Percentiles rank a stretch among this genome's conserved stretches.
These are phyloP conservation scores for Agrochola lota DNA, from an alignment of 2,888 invertebrate species.

Conservation along the genomic window DNA sequence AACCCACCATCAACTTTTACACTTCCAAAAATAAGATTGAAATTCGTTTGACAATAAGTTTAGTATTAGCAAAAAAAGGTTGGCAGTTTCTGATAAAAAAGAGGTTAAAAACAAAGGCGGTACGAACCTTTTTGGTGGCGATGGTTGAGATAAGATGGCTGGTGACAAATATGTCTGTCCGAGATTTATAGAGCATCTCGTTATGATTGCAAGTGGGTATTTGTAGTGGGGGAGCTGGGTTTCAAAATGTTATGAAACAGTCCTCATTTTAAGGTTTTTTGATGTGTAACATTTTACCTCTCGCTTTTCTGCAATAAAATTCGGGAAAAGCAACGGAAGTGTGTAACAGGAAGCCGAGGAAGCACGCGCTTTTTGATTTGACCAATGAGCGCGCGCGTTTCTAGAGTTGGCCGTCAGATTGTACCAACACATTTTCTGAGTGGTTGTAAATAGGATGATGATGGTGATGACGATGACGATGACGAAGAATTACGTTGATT, in stretches of 20 bases:
- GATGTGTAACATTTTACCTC: no score
- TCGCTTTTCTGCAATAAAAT: no score
- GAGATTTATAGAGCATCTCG: slow-evolving; percentile 57
- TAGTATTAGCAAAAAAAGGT: slow-evolving; percentile 9
- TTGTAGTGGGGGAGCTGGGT: slow-evolving; percentile 33
- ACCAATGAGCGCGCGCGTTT: no score
- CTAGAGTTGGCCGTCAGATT: no score
- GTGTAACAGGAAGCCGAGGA: no score
- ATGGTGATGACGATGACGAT: no score
- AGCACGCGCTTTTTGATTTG: no score
- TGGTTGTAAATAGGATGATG: no score
- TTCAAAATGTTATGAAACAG: background rate
- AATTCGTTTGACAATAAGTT: slow-evolving; percentile 4
- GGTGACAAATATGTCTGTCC: slow-evolving; percentile 57
- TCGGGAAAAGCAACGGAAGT: no score
- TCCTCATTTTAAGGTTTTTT: no score
- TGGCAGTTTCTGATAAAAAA: slow-evolving; percentile 38
- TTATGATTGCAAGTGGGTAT: slow-evolving; percentile 40
- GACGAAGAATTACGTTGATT: no score
- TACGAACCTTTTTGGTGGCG: slow-evolving; percentile 66
- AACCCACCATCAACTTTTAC: background rate
- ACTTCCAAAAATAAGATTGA: background rate
- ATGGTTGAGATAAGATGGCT: slow-evolving; percentile 70
- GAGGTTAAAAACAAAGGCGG: slow-evolving; percentile 65
- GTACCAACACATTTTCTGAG: no score